Evolutionary conservation across 1,140 invertebrate genomes (phyloP).

Genomic region (Subanguina moxae): DNA sequence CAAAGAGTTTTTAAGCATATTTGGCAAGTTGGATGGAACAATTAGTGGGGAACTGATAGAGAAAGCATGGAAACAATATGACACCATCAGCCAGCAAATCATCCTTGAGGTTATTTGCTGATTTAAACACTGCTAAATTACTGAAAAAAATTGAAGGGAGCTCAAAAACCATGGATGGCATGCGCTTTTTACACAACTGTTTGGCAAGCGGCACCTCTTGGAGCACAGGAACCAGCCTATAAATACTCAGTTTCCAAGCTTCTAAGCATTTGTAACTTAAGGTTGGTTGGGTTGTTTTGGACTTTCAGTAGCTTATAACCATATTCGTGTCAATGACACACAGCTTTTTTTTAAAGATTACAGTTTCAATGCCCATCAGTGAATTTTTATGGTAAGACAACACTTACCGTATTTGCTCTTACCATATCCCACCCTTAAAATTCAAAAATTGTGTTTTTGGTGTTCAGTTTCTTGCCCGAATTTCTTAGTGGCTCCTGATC

Average conservation of each 20-base stretch:
- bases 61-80: slow-evolving; percentile 45
- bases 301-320: neutral
- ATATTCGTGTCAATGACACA: no score
- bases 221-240: slow-evolving; percentile 40
- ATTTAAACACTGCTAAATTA: no score
- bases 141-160: slow-evolving; percentile 33
- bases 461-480: no score
- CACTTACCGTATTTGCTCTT: no score
- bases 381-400: no score
- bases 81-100: slow-evolving; percentile 43
- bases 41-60: slow-evolving; percentile 46
- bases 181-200: slow-evolving; percentile 47
- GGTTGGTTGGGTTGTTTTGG: slow-evolving; percentile 23
- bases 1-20: slow-evolving; percentile 37
- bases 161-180: slow-evolving; percentile 41
- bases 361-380: no score
- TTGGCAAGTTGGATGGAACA: slow-evolving; percentile 35
- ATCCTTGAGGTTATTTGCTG: slow-evolving; percentile 31
- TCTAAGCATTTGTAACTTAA: slow-evolving; percentile 40
- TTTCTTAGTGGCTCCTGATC: no score
- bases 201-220: slow-evolving; percentile 49
- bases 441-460: no score
- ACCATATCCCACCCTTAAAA: no score
- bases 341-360: no score
- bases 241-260: slow-evolving; percentile 38